A percentile compares a stretch with the other conserved stretches of the same genome.
Conservation (phyloP, 1,140 invertebrate species). For the Latrodectus geometricus region DNA sequence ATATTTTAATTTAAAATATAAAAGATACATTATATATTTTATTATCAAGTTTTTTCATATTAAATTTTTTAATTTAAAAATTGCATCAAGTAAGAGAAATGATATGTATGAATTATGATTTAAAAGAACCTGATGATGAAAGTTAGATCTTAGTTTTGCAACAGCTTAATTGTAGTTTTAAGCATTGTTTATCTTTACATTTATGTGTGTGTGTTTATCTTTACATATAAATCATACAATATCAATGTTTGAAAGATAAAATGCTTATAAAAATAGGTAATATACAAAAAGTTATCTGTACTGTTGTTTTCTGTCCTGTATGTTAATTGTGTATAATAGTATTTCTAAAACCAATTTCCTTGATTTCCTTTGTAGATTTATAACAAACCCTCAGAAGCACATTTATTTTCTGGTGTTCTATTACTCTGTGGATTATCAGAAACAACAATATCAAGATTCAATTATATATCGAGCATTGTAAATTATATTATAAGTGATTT, state of each 20-base stretch:
- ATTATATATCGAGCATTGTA: neutral
- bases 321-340: neutral
- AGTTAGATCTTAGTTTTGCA: too few relatives aligned
- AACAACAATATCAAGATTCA: neutral
- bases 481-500: conserved; percentile 19
- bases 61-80: too few relatives aligned
- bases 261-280: neutral
- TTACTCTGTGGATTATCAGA: conserved; percentile 7
- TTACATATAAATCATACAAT: neutral
- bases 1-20: too few relatives aligned
- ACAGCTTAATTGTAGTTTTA: neutral
- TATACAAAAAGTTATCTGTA: neutral
- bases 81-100: too few relatives aligned
- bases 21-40: too few relatives aligned
- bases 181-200: too few relatives aligned
- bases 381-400: conserved; percentile 11
- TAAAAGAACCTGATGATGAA: too few relatives aligned
- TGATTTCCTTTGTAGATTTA: neutral
- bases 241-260: neutral
- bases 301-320: neutral
- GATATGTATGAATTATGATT: too few relatives aligned
- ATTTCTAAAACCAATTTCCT: neutral
- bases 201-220: neutral
- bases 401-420: conserved; percentile 35
- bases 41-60: too few relatives aligned